A percentile compares a stretch with the other conserved stretches of the same genome.
phyloP scores from a whole-genome alignment of 1,140 invertebrate species.

The Rhopalosiphum padi region DNA sequence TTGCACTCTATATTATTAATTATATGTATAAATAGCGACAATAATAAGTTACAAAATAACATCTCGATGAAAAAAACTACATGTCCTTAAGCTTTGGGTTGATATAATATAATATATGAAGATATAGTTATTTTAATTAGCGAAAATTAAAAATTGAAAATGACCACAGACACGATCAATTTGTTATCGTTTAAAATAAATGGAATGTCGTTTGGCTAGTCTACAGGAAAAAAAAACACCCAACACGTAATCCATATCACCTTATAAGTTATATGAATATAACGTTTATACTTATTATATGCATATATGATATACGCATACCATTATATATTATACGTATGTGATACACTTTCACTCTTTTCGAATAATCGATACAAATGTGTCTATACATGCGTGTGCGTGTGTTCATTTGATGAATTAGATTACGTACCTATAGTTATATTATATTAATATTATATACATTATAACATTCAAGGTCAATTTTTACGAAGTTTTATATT shows the following conservation, averaged over 20 bases:
- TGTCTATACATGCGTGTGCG: not conserved
- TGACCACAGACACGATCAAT: not conserved
- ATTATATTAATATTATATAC: not conserved
- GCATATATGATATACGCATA: conserved; percentile 16
- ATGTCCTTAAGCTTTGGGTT: not conserved
- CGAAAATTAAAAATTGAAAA: not conserved
- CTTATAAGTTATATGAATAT: not conserved
- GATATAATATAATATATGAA: not conserved
- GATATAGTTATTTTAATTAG: conserved; percentile 11
- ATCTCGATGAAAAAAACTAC: not conserved
- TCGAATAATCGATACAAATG: conserved; percentile 30
- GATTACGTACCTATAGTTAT: not conserved
- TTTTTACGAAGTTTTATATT: not conserved
- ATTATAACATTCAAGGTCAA: conserved; percentile 11
- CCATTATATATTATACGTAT: not conserved
- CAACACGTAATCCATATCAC: not conserved
- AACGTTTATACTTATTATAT: not conserved
- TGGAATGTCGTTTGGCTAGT: conserved; percentile 6
- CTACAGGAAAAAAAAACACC: not conserved
- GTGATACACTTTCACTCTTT: conserved; percentile 49
- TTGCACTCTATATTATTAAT: not conserved
- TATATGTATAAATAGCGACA: not conserved
- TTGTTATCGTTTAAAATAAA: not conserved
- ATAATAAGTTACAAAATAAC: not conserved
- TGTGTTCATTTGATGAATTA: not conserved